Evolutionary conservation across 2,797 vertebrate genomes (phyloP).

Genomic region (Cirrhinus mrigala): DNA sequence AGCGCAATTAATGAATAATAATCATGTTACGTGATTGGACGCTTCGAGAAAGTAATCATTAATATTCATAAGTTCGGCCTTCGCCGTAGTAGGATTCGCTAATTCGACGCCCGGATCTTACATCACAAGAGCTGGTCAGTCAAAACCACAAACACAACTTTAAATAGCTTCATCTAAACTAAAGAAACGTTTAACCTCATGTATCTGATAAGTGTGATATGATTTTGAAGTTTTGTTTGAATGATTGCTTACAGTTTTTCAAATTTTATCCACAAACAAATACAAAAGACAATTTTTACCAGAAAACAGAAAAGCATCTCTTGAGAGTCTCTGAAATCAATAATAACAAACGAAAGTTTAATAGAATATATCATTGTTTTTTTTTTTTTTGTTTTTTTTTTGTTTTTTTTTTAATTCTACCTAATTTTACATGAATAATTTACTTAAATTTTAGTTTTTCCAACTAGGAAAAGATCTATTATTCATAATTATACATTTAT

Average conservation of each 20-base stretch:
- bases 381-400: too few relatives aligned
- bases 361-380: too few relatives aligned
- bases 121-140: constrained; percentile 50
- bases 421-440: too few relatives aligned
- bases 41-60: background rate
- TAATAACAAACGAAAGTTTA: too few relatives aligned
- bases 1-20: background rate
- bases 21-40: background rate
- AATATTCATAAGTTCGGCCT: constrained; percentile 16
- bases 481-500: too few relatives aligned
- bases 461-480: too few relatives aligned
- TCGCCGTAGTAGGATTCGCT: background rate
- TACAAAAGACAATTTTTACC: background rate
- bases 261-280: background rate
- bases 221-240: background rate
- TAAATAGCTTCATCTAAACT: background rate
- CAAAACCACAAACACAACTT: background rate
- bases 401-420: too few relatives aligned
- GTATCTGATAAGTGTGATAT: too few relatives aligned
- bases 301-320: background rate
- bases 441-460: too few relatives aligned
- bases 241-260: background rate
- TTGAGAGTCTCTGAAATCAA: too few relatives aligned
- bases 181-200: background rate
- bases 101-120: constrained; percentile 54